Evolutionary conservation across 2,888 invertebrate genomes (phyloP).

Genomic region (Xiphydria camelus): DNA sequence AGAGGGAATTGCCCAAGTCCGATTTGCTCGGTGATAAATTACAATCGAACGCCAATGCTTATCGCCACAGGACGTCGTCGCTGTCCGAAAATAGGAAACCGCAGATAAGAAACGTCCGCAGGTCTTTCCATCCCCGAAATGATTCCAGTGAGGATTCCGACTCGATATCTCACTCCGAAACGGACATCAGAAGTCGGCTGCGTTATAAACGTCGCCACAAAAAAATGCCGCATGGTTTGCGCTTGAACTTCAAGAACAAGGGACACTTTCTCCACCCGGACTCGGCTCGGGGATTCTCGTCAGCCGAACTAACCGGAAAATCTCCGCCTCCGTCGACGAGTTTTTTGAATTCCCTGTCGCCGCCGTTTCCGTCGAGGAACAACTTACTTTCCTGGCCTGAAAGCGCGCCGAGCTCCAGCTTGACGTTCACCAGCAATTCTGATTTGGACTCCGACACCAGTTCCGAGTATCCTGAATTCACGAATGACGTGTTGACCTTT

Average conservation of each 20-base stretch:
- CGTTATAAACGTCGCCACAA: slow-evolving; percentile 47
- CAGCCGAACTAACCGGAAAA: slow-evolving; percentile 49
- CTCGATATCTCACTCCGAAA: slow-evolving; percentile 62
- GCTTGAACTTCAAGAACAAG: slow-evolving; percentile 57
- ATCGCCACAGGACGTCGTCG: slow-evolving; percentile 50
- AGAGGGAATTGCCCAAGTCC: slow-evolving; percentile 31
- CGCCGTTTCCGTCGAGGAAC: slow-evolving; percentile 55
- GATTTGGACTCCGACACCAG: slow-evolving; percentile 55
- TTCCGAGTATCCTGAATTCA: slow-evolving; percentile 56
- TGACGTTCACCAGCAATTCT: slow-evolving; percentile 56
- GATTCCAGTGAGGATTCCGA: slow-evolving; percentile 55
- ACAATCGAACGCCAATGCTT: slow-evolving; percentile 31
- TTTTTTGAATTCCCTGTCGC: slow-evolving; percentile 62
- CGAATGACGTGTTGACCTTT: slow-evolving; percentile 51
- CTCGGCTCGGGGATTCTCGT: slow-evolving; percentile 42
- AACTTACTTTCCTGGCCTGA: slow-evolving; percentile 53
- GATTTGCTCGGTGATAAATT: slow-evolving; percentile 36
- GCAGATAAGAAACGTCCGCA: slow-evolving; percentile 40
- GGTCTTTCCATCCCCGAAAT: slow-evolving; percentile 50
- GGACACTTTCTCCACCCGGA: slow-evolving; percentile 50
- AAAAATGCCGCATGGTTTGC: slow-evolving; percentile 52
- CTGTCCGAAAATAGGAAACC: slow-evolving; percentile 48
- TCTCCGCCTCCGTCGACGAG: slow-evolving; percentile 64
- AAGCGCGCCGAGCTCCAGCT: slow-evolving; percentile 53
- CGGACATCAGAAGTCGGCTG: slow-evolving; percentile 59